phyloP scores from a whole-genome alignment of 2,797 vertebrate genomes.

The Emydoidea blandingii region DNA sequence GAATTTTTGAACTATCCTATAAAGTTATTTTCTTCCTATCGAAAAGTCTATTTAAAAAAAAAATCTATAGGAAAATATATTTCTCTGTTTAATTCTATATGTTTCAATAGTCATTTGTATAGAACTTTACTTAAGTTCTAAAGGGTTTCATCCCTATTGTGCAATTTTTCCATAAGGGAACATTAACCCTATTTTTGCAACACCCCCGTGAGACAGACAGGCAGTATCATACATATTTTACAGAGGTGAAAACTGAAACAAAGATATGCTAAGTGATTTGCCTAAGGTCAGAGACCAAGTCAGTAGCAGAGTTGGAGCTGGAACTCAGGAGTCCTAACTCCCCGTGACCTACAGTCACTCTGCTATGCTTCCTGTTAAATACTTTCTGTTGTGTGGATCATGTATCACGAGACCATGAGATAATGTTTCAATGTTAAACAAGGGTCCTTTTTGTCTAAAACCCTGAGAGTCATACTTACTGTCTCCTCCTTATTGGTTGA shows the following conservation, averaged over 20 bases:
- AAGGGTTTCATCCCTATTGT: not conserved
- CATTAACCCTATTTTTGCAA: not conserved
- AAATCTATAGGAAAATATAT: not conserved
- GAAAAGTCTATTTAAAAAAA: not conserved
- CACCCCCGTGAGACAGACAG: not conserved
- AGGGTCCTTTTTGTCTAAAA: not conserved
- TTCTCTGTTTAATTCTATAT: not conserved
- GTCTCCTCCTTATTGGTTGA: not conserved
- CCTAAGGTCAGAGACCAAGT: not conserved
- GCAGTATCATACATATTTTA: not conserved
- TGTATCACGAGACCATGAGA: not conserved
- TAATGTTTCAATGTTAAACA: not conserved
- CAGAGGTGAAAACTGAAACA: not conserved
- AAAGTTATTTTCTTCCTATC: not conserved
- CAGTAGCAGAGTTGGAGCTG: not conserved
- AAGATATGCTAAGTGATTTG: fast-evolving
- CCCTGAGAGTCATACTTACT: not conserved
- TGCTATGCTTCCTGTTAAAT: not conserved
- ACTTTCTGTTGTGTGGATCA: not conserved
- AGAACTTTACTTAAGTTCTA: not conserved
- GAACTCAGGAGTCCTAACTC: not conserved
- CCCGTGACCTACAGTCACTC: not conserved
- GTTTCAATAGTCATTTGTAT: not conserved
- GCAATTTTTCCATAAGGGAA: not conserved
- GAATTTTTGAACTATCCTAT: not conserved